Evolutionary conservation across 2,113 vertebrate genomes (phyloP).

Genomic region (Marmota monax): DNA sequence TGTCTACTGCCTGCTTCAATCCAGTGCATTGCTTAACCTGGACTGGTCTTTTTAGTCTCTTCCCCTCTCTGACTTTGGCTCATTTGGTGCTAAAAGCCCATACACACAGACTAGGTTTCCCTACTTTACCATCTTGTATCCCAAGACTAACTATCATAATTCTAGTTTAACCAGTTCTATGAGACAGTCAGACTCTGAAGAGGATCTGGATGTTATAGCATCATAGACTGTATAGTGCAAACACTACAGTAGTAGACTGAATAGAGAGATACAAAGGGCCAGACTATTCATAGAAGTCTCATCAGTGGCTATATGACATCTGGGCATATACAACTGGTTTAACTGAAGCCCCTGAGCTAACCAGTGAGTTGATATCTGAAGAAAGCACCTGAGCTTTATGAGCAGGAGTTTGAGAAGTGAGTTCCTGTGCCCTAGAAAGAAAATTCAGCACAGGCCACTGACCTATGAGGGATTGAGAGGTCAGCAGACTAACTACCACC

Average conservation of each 20-base stretch:
- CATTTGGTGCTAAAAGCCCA: background rate
- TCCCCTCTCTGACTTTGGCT: background rate
- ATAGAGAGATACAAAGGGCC: background rate
- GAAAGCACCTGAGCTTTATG: background rate
- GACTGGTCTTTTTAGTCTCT: background rate
- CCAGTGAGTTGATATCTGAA: background rate
- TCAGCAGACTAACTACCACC: constrained; percentile 18
- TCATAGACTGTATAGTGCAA: background rate
- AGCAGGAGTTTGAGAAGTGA: background rate
- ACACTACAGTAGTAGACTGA: background rate
- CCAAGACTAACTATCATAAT: background rate
- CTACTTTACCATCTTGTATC: background rate
- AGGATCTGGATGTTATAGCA: background rate
- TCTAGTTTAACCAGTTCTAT: background rate
- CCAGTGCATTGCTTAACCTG: background rate
- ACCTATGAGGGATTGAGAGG: constrained; percentile 1
- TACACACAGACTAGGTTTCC: background rate
- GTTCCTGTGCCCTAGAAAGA: background rate
- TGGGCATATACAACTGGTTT: background rate
- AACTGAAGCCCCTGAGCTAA: background rate
- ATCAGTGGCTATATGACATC: background rate
- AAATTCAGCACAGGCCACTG: background rate
- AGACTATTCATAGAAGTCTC: background rate
- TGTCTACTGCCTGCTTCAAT: background rate
- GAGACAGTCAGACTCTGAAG: background rate